These are phyloP conservation scores for Diplodus puntazzo DNA, from an alignment of 2,797 vertebrate species.

Conservation along the genomic window DNA sequence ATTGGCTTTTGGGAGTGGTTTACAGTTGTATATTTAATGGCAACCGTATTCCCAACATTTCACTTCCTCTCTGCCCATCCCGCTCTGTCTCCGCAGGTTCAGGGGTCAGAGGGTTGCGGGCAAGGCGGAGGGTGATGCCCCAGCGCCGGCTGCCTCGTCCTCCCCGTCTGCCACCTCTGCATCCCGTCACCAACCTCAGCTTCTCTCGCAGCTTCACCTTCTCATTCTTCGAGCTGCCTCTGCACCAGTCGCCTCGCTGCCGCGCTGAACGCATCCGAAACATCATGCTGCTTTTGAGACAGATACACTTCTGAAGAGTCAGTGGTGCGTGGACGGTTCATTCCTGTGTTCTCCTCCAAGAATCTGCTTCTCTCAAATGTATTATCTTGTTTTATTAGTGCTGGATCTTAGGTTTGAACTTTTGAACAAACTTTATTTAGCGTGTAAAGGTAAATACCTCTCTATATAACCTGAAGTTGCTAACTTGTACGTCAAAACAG, in stretches of 20 bases:
- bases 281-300: constrained; percentile 79
- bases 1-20: too few relatives aligned
- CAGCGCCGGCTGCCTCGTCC: constrained; percentile 61
- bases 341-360: too few relatives aligned
- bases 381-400: background rate
- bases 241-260: constrained; percentile 80
- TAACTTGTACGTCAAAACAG: background rate
- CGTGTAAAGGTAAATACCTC: background rate
- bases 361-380: background rate
- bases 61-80: background rate
- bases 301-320: constrained; percentile 77
- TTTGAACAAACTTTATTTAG: background rate
- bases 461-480: background rate
- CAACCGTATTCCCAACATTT: background rate
- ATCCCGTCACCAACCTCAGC: constrained; percentile 84
- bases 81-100: constrained; percentile 46
- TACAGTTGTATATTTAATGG: background rate
- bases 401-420: background rate
- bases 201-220: constrained; percentile 90
- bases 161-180: constrained; percentile 81
- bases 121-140: constrained; percentile 55
- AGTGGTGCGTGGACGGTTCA: background rate
- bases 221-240: constrained; percentile 89
- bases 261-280: constrained; percentile 78
- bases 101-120: constrained; percentile 24